Base-by-base conservation (phyloP, 2,888 invertebrate species). In the Drepana falcataria region DNA sequence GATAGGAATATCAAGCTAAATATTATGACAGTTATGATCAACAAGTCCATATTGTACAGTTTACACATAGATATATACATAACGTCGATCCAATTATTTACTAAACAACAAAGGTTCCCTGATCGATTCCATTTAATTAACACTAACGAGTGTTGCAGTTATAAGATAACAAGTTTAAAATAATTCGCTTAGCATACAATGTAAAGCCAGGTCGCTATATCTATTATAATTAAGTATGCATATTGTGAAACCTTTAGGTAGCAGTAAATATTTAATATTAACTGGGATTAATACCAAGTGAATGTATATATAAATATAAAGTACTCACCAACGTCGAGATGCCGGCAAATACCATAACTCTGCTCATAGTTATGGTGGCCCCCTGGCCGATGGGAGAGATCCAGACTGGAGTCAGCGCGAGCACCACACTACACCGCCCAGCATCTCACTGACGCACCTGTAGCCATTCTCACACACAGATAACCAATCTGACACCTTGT, bases 361-460 rank as follows among this genome's bases (percentile, higher is more conserved):
- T 73, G 60, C 77, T 77, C 3, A 72, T 52, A 4, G 60, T 55
- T 75, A 77, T 75, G 57, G 47, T 65, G 54, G 52, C 53, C 49
- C n/a, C 33, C 44, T 37, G 51, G 40, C 41, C 44, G 44, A 9
- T 48, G 52, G 35, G 35, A 47, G 34, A 48, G 35, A 40, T 21
- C 3, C 44, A 37, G 47, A 49, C 49, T 47, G 48, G 41, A 48
- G 41, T 52, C 51, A 35, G 49, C 34, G 41, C 48, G 48, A 48
- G 48, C 53, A 53, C 44, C 54, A 48, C 49, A 52, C 52, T 48
- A 54, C 55, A 52, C 58, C 63, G 61, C 63, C 62, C 70, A 77
- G 69, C 75, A 75, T 76, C 71, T 69, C 69, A 78, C 77, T 78
- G 74, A 64, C 64, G 59, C 41, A 48, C 60, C 64, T 69, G 63